Conservation (phyloP, 2,113 vertebrate species). For the Heteronetta atricapilla region DNA sequence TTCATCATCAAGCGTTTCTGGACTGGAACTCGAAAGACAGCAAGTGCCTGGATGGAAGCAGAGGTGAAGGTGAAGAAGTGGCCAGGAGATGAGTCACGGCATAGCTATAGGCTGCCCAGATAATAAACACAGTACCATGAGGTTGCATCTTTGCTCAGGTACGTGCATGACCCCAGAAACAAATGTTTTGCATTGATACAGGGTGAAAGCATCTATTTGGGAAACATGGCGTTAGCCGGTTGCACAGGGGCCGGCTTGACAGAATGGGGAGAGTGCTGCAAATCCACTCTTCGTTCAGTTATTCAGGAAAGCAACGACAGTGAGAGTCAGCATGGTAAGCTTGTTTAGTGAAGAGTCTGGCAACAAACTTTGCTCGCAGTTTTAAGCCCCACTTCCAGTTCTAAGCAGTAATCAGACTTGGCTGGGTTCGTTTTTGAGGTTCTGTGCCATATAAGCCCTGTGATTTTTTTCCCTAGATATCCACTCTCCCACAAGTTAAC, state of each 20-base stretch:
- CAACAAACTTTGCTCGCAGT: neutral
- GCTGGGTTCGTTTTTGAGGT: neutral
- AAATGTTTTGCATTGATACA: fast-evolving
- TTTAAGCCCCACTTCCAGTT: neutral
- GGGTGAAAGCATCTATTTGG: neutral
- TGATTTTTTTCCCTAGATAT: conserved; percentile 8
- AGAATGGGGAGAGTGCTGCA: neutral
- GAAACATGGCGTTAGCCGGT: neutral
- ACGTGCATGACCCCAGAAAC: neutral
- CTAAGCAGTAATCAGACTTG: neutral
- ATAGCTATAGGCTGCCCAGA: neutral
- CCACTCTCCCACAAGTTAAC: neutral
- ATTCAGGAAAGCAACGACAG: neutral
- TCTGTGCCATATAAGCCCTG: neutral
- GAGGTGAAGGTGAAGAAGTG: neutral
- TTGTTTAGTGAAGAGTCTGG: neutral
- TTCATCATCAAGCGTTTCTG: neutral
- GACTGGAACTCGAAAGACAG: neutral
- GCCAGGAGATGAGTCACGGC: neutral
- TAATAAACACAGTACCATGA: fast-evolving
- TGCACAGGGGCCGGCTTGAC: neutral
- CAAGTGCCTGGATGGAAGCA: neutral
- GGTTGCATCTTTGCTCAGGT: neutral
- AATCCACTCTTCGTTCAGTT: neutral
- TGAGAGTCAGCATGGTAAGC: neutral